Base-by-base conservation (phyloP, 2,888 invertebrate species). In the Nomada goodeniana region DNA sequence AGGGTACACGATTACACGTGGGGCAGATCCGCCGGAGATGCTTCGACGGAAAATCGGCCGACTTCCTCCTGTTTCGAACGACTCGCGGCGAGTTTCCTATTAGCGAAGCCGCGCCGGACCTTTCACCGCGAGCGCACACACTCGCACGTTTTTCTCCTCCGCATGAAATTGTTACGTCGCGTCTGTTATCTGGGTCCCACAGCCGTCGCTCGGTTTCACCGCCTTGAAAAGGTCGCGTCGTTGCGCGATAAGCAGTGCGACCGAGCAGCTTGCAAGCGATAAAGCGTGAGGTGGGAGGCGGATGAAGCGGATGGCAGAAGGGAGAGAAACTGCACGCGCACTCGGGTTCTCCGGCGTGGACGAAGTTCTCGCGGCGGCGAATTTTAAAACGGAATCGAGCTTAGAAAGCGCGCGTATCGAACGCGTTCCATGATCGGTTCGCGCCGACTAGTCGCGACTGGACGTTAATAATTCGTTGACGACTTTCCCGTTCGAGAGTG, bases 151-250 rank as follows among this genome's bases (percentile, higher is more conserved):
- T 80, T 84, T 80, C 71, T 77, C 80, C 13, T 20, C 57, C 73
- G 72, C 68, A 73, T 78, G 75, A 83, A 80, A 83, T 83, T 83
- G 80, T 83, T 83, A 80, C 84, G 72, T 80, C 80, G 84, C 76
- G 60, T 60, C 64, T 57, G 44, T 83, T 83, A 82, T 83, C 83
- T 83, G 60, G 75, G 82, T 64, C 74, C 71, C 67, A 15, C 53
- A 59, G 57, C 26, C 60, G 63, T 61, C 68, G 76, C 69, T 53
- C 57, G 61, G 82, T 83, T 82, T 83, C 83, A 70, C 82, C 81
- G 82, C 76, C 76, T 76, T 67, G 83, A 67, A 81, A 81, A 83
- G 80, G 80, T 83, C 83, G 83, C 74, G 78, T 78, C 78, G 82
- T 44, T 64, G 73, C 82, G 15, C 77, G 83, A 83, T 83, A 83